A percentile compares a stretch with the other conserved stretches of the same genome.
Conservation (phyloP, 2,113 vertebrate genomes). For the Mormyrus lacerda region DNA sequence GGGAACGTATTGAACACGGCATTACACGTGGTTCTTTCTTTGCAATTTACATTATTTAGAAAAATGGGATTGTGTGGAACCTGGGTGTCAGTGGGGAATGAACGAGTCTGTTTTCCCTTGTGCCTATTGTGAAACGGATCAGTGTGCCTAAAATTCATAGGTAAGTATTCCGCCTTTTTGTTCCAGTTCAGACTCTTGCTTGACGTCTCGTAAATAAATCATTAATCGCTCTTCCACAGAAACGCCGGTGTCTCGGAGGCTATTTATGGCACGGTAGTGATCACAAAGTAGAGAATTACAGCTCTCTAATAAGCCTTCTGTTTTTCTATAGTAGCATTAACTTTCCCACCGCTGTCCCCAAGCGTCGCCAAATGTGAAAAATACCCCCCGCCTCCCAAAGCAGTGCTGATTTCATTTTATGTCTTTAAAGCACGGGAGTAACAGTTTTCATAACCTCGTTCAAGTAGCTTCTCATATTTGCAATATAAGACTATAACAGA, state of each 20-base stretch:
- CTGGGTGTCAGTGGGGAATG: not conserved
- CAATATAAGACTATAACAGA: not conserved
- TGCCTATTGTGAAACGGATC: not conserved
- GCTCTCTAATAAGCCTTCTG: not conserved
- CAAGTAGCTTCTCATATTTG: not conserved
- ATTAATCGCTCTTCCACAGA: not conserved
- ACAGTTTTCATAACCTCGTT: not conserved
- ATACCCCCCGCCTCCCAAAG: not conserved
- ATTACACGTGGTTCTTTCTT: not conserved
- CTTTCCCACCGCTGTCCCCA: not conserved
- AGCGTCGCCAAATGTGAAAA: not conserved
- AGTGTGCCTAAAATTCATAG: not conserved
- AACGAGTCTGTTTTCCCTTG: not conserved
- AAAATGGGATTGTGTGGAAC: not conserved
- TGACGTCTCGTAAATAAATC: slow-evolving; percentile 6
- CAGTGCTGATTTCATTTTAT: not conserved
- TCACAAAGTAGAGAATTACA: not conserved
- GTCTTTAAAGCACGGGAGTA: not conserved
- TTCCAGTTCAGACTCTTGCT: not conserved
- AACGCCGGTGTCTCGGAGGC: not conserved
- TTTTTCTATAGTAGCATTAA: not conserved
- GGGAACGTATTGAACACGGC: not conserved
- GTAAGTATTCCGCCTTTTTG: not conserved
- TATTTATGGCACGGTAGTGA: slow-evolving; percentile 1
- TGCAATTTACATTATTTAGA: not conserved